A percentile compares a stretch with the other conserved stretches of the same genome.
These are phyloP conservation scores for Dynastes grantii DNA, from an alignment of 2,888 invertebrate genomes.

Conservation along the genomic window DNA sequence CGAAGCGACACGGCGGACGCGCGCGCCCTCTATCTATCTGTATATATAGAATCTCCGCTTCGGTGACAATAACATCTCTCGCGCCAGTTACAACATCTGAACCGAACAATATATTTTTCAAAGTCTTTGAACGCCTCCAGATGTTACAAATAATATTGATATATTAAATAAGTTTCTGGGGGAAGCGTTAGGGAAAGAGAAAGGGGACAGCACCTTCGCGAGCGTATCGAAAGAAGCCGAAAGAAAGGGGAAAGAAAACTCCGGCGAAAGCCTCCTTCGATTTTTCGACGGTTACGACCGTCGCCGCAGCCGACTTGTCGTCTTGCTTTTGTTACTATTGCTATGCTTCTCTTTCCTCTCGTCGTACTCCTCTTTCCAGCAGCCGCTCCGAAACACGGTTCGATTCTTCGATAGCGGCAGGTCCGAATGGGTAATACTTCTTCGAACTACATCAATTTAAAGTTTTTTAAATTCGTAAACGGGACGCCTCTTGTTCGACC, in stretches of 20 bases:
- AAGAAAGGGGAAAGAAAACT: not conserved
- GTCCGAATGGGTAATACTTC: slow-evolving; percentile 50
- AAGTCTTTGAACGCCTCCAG: slow-evolving; percentile 53
- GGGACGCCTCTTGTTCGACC: slow-evolving; percentile 24
- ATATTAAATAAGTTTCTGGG: slow-evolving; percentile 59
- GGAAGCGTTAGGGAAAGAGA: not conserved
- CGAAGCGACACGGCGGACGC: no score
- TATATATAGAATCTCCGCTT: no score
- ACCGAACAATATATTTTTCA: slow-evolving; percentile 48
- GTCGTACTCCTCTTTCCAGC: not conserved
- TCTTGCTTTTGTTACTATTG: not conserved
- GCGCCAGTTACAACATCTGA: slow-evolving; percentile 16
- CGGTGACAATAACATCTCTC: slow-evolving; percentile 17
- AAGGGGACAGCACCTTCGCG: no score
- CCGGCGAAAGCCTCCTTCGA: no score
- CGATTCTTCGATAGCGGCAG: not conserved
- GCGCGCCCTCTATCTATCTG: no score
- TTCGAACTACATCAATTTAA: slow-evolving; percentile 56
- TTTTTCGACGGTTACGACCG: no score
- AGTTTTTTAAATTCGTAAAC: slow-evolving; percentile 56
- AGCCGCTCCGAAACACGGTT: not conserved
- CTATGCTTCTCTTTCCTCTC: not conserved
- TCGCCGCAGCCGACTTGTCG: no score
- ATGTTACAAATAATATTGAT: slow-evolving; percentile 60
- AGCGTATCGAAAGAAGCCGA: no score